A percentile compares a stretch with the other conserved stretches of the same genome.
phyloP scores from a whole-genome alignment of 2,797 vertebrate species.

The Alca torda region DNA sequence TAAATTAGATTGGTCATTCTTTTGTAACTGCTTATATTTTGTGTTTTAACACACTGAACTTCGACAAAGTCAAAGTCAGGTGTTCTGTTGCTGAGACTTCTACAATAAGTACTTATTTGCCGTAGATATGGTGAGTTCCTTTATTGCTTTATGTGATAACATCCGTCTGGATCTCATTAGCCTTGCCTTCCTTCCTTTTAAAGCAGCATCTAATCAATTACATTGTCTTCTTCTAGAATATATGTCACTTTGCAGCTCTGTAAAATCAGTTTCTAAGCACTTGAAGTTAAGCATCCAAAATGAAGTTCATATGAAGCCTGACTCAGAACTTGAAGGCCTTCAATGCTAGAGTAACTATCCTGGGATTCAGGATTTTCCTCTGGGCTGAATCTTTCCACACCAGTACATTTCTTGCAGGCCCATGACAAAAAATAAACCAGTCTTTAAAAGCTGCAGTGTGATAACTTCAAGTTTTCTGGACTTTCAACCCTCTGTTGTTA shows the following conservation, averaged over 20 bases:
- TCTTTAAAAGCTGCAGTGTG: neutral
- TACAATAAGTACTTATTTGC: neutral
- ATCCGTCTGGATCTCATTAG: neutral
- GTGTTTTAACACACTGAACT: neutral
- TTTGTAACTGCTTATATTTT: neutral
- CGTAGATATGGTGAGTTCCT: neutral
- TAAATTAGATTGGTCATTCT: neutral
- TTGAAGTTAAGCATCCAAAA: neutral
- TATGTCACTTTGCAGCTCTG: neutral
- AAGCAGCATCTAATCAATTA: neutral
- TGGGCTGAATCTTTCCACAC: neutral
- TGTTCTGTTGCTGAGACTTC: neutral
- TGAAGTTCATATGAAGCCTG: neutral
- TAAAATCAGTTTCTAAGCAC: neutral
- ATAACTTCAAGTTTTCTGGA: neutral
- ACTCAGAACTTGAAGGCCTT: neutral
- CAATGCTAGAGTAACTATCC: neutral
- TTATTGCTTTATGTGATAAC: neutral
- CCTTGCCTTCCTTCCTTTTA: neutral
- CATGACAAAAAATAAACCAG: neutral
- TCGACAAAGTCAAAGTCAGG: neutral
- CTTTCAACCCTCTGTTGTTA: neutral
- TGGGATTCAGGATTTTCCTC: neutral
- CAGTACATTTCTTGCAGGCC: neutral
- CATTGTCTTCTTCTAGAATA: neutral